Evolutionary conservation across 2,888 invertebrate species (phyloP), one percentile per base, ranked within the genome.

Genomic region (Tinea trinotella): DNA sequence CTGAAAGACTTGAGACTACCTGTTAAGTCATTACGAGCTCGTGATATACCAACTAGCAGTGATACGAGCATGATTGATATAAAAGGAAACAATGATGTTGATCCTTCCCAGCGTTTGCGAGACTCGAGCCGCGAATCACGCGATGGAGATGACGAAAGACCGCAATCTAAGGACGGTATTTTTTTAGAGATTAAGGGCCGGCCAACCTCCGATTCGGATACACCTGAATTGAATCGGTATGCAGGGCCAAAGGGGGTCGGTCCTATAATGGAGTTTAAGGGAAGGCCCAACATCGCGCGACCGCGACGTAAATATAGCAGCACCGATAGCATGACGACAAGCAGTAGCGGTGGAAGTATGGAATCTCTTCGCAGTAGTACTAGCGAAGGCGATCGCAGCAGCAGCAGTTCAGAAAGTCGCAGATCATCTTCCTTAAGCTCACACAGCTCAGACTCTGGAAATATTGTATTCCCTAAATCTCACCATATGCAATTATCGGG

Each of bases 271-370:
- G 87, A 86, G 67, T 90, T 90, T 74, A 91, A 91, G 74, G 88
- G 89, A 61, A 87, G 90, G 74, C 88, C 88, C 60, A 68, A 76
- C 59, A 74, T 79, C 59, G 67, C 76, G 59, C 85, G 82, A 59
- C 83, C 89, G 60, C 83, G 91, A 58, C 82, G 90, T 59, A 85
- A 85, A 61, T 93, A 91, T 73, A 92, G 92, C 5, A 94, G 94
- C 65, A 94, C 94, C 22, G 95, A 95, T 76, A 94, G 94, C 72
- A 93, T 95, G 90, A 93, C 93, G 24, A 94, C 93, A 5, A 94
- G 93, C 67, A 94, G 94, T 76, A 94, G 94, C 68, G 93, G 93
- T 53, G 94, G 93, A 44, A 95, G 95, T 73, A 92, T 95, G 91
- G 95, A 95, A 70, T 95, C 95, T 55, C 81, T 95, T 58, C 89